A percentile compares a stretch with the other conserved stretches of the same genome.
Conservation (phyloP, 2,888 invertebrate genomes). For the Acronicta aceris region DNA sequence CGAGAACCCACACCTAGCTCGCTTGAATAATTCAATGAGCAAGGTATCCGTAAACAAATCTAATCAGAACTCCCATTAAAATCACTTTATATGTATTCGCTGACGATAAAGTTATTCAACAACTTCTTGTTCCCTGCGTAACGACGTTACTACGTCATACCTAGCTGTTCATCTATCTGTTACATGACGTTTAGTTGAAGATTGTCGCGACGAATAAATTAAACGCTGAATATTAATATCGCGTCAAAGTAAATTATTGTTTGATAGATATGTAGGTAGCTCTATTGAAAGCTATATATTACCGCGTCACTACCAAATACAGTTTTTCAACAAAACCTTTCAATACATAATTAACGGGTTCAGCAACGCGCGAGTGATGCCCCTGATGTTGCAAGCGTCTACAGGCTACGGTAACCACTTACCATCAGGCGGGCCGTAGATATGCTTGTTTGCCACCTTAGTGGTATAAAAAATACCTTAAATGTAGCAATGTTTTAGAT, state of each 20-base stretch:
- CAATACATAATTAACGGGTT: no score
- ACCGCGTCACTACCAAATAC: neutral
- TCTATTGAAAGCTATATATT: neutral
- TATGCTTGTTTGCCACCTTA: no score
- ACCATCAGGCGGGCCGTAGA: no score
- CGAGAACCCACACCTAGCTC: conserved; percentile 58
- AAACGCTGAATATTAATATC: conserved; percentile 1
- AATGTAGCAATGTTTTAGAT: no score
- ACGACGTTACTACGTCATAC: conserved; percentile 36
- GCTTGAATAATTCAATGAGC: conserved; percentile 78
- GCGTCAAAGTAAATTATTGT: conserved; percentile 1
- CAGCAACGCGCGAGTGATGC: no score
- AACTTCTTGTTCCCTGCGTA: conserved; percentile 39
- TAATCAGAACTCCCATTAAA: conserved; percentile 74
- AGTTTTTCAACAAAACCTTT: no score
- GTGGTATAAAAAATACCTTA: no score
- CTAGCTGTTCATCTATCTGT: conserved; percentile 13
- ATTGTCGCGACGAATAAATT: conserved; percentile 18
- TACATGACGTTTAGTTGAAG: conserved; percentile 18
- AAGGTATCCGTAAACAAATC: conserved; percentile 71
- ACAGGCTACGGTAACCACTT: no score
- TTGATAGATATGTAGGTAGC: no score
- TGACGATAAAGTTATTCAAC: conserved; percentile 45
- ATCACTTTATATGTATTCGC: conserved; percentile 64
- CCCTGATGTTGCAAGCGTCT: no score